Percentiles rank a stretch among this genome's conserved stretches.
These are phyloP conservation scores for Argopecten irradians DNA, from an alignment of 1,140 invertebrate species.

Conservation along the genomic window DNA sequence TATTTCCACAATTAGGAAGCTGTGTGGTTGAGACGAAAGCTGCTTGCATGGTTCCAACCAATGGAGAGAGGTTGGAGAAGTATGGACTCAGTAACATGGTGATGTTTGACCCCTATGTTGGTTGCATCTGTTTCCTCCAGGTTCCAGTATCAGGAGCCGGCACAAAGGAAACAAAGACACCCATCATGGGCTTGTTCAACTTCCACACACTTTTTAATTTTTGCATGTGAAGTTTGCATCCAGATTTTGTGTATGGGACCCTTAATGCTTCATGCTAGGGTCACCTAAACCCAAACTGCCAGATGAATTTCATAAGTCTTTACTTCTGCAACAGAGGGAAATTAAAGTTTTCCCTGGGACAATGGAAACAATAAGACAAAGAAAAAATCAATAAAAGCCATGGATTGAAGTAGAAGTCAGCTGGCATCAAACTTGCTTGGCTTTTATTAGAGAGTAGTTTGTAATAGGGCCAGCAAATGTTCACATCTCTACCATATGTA, in stretches of 20 bases:
- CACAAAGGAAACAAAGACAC: conserved; percentile 21
- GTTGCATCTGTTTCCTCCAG: conserved; percentile 13
- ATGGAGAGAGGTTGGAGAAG: neutral
- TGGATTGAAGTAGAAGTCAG: conserved; percentile 62
- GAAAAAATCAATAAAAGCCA: conserved; percentile 68
- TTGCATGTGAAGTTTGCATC: conserved; percentile 21
- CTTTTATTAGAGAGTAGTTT: conserved; percentile 43
- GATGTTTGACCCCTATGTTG: conserved; percentile 21
- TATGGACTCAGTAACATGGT: neutral
- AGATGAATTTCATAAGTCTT: conserved; percentile 18
- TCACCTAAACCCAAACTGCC: conserved; percentile 18
- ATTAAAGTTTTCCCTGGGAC: conserved; percentile 65
- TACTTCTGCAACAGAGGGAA: conserved; percentile 53
- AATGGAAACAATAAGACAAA: conserved; percentile 69
- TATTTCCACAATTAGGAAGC: conserved; percentile 21
- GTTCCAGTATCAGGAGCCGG: conserved; percentile 11
- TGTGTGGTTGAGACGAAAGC: neutral
- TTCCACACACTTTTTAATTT: conserved; percentile 23
- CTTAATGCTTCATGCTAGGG: conserved; percentile 20
- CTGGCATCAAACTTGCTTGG: conserved; percentile 48
- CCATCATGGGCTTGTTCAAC: conserved; percentile 11
- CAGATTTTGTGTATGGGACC: neutral
- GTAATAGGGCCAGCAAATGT: conserved; percentile 52
- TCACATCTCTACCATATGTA: conserved; percentile 58
- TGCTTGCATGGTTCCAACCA: conserved; percentile 20